phyloP scores from a whole-genome alignment of 2,888 invertebrate species.

The Rambutsinella grinnellia region DNA sequence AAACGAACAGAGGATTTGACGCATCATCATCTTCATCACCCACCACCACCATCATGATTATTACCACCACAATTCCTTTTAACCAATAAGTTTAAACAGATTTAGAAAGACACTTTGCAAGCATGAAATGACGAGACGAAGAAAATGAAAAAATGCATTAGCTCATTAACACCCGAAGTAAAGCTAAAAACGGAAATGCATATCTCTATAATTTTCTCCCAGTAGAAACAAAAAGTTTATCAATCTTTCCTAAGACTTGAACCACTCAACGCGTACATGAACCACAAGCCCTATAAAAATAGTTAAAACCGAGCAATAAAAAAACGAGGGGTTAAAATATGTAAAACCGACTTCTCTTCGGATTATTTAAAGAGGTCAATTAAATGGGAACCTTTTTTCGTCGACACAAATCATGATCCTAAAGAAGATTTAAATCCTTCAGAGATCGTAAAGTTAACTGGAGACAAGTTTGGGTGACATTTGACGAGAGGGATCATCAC shows the following conservation, averaged over 20 bases:
- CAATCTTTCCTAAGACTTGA: not conserved
- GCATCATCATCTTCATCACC: not conserved
- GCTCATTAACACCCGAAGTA: conserved; percentile 26
- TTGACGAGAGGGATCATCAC: not conserved
- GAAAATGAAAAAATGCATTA: conserved; percentile 17
- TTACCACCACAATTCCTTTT: not conserved
- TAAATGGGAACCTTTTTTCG: conserved; percentile 12
- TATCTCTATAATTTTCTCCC: not conserved
- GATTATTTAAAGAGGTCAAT: conserved; percentile 12
- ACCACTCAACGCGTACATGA: not conserved
- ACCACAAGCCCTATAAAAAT: not conserved
- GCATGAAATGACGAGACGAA: not conserved
- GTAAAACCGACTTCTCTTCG: not conserved
- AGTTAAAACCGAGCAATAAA: too few species aligned
- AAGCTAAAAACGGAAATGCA: not conserved
- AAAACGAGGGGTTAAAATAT: not conserved
- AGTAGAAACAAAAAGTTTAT: not conserved
- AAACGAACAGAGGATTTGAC: conserved; percentile 14
- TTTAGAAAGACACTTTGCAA: too few species aligned
- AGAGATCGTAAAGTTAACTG: conserved; percentile 6
- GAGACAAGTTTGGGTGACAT: conserved; percentile 6
- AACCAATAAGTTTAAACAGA: too few species aligned
- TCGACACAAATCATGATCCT: conserved; percentile 16
- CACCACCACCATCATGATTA: not conserved
- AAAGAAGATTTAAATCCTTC: conserved; percentile 21